Evolutionary conservation across 2,797 vertebrate genomes (phyloP).

Genomic region (Danionella dracula): DNA sequence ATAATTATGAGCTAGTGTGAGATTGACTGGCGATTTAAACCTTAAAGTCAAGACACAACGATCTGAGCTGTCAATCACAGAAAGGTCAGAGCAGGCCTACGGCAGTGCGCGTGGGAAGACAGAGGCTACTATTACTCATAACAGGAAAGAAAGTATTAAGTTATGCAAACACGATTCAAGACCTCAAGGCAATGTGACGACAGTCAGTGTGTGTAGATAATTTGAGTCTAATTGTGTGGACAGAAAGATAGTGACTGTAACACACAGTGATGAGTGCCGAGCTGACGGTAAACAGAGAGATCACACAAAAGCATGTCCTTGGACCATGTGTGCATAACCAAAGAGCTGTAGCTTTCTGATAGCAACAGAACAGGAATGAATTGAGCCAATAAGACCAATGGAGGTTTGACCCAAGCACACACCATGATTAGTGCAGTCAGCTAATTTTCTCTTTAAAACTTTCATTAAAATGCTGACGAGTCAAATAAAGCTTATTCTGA

Average conservation of each 20-base stretch:
- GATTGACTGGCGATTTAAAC: not conserved
- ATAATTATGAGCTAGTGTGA: not conserved
- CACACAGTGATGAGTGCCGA: slow-evolving; percentile 13
- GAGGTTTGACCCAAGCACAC: no score
- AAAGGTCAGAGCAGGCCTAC: slow-evolving; percentile 37
- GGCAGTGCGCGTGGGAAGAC: not conserved
- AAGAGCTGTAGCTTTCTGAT: no score
- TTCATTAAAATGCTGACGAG: no score
- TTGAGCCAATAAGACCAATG: no score
- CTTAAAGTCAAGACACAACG: slow-evolving; percentile 4
- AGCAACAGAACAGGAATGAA: no score
- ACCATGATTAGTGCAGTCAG: no score
- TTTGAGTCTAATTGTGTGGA: slow-evolving; percentile 20
- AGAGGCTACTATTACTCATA: slow-evolving; percentile 15
- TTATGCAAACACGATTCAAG: slow-evolving; percentile 23
- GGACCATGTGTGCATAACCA: slow-evolving; percentile 14
- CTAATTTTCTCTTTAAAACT: no score
- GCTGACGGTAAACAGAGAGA: slow-evolving; percentile 10
- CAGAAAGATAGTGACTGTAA: no score
- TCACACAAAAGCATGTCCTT: slow-evolving; percentile 35
- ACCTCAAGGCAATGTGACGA: slow-evolving; percentile 14
- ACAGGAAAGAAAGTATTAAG: slow-evolving; percentile 19
- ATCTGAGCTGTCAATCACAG: slow-evolving; percentile 18
- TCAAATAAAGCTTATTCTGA: no score
- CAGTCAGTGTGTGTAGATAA: slow-evolving; percentile 17